Base-by-base conservation (phyloP, 2,113 vertebrate genomes). In the Chloropsis cyanopogon region DNA sequence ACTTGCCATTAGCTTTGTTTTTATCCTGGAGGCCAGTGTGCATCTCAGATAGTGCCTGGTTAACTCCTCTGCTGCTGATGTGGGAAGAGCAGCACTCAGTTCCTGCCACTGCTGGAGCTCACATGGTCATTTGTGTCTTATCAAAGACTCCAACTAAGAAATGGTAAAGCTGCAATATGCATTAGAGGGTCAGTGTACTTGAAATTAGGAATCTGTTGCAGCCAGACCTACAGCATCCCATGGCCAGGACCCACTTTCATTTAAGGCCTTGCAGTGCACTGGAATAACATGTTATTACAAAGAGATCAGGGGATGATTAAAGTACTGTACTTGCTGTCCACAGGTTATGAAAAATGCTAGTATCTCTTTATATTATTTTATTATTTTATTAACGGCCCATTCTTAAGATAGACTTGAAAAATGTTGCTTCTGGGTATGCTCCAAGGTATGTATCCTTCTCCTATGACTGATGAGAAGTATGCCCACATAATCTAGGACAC, bases 1-100 rank as follows among this genome's bases (percentile, higher is more conserved):
- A 72, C 90, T 94, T 94, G 88, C 50, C 64, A 66, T 95, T 86
- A 94, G 76, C 86, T 93, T 86, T 73, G 71, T 86, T 95, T 96
- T 71, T 46, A 78, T 95, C 47, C 50, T 59, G 10, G 0, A 0
- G 68, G 42, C 41, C 79, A 53, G 50, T 33, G 29, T 33, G 31
- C 29, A 41, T 77, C 71, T 81, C 65, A n/a, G 64, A 73, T 12
- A 78, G 31, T 3, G 17, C 49, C 66, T 53, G 14, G 29, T 91
- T 90, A 94, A 87, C 93, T 77, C 72, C 61, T 78, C 60, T 80
- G 75, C 78, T 56, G 56, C 82, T 23, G 12, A 7, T 5, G 9
- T 7, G 25, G 39, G 54, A 46, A 83, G 63, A 42, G 23, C 23
- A 82, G 50, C n/a, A 41, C 7, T 60, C 28, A 35, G 6, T 22